These are phyloP conservation scores for Scaptomyza parva DNA, from an alignment of 2,888 invertebrate species.

Conservation along the genomic window DNA sequence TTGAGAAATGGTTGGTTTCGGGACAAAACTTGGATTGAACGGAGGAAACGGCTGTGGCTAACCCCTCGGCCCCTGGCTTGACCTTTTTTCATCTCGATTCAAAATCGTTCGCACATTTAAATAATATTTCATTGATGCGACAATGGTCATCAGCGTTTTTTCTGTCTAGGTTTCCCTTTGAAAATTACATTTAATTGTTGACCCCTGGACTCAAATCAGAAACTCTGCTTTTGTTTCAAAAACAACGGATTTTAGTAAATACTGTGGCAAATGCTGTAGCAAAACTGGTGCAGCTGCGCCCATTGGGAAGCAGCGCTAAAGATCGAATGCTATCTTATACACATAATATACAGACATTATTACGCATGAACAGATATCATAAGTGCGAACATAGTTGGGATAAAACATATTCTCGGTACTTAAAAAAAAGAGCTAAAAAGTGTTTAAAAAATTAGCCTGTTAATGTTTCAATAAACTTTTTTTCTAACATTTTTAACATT, in stretches of 20 bases:
- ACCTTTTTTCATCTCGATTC: constrained; percentile 73
- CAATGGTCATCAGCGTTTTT: constrained; percentile 36
- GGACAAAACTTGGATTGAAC: constrained; percentile 22
- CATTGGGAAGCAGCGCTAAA: background rate
- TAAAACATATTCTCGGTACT: too few relatives aligned
- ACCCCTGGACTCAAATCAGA: constrained; percentile 43
- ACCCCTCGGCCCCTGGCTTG: constrained; percentile 52
- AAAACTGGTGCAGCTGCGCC: constrained; percentile 49
- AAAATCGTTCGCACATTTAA: constrained; percentile 66
- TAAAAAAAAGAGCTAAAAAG: too few relatives aligned
- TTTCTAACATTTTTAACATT: too few relatives aligned
- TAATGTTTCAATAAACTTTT: too few relatives aligned
- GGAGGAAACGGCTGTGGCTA: constrained; percentile 41
- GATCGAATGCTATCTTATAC: too few relatives aligned
- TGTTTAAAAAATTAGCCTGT: too few relatives aligned
- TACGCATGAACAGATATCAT: too few relatives aligned
- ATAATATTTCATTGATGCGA: constrained; percentile 73
- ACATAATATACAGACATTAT: too few relatives aligned
- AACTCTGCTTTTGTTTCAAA: constrained; percentile 42
- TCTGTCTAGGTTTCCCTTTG: constrained; percentile 63
- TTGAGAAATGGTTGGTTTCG: constrained; percentile 62
- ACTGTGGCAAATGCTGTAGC: constrained; percentile 14
- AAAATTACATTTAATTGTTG: constrained; percentile 78
- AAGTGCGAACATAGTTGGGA: too few relatives aligned
- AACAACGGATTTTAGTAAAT: constrained; percentile 61